Conservation (phyloP, 2,797 vertebrate species). For the Spinus olivaceus region DNA sequence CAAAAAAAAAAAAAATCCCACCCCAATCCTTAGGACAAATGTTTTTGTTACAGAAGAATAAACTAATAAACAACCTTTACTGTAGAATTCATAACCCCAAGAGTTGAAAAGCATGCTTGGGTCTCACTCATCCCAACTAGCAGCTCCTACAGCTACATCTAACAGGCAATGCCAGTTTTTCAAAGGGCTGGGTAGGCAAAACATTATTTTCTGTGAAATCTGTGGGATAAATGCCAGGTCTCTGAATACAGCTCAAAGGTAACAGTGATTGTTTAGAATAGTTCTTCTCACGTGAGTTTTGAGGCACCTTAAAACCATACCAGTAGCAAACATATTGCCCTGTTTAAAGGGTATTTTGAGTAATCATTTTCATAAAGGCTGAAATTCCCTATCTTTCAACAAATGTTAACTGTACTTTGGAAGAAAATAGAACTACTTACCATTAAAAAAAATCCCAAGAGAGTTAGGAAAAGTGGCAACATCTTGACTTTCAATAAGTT, state of each 20-base stretch:
- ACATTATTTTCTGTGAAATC: background rate
- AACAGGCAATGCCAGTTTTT: background rate
- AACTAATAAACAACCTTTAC: background rate
- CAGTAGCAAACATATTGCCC: background rate
- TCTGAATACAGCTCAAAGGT: background rate
- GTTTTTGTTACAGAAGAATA: background rate
- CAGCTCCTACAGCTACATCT: background rate
- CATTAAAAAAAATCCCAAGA: background rate
- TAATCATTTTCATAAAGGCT: background rate
- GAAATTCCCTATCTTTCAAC: background rate
- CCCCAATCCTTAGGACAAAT: background rate
- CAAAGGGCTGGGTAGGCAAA: background rate
- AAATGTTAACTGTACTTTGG: background rate
- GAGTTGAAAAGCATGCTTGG: background rate
- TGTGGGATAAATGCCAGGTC: background rate
- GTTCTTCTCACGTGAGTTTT: background rate
- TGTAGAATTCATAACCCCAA: rapidly evolving
- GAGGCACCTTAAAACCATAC: background rate
- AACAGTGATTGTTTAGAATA: background rate
- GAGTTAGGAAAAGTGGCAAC: background rate
- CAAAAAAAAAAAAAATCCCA: background rate
- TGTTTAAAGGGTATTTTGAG: background rate
- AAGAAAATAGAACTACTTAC: conserved; percentile 1
- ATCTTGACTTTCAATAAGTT: background rate
- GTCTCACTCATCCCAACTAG: background rate